Base-by-base conservation (phyloP, 2,113 vertebrate genomes). In the Perccottus glenii region DNA sequence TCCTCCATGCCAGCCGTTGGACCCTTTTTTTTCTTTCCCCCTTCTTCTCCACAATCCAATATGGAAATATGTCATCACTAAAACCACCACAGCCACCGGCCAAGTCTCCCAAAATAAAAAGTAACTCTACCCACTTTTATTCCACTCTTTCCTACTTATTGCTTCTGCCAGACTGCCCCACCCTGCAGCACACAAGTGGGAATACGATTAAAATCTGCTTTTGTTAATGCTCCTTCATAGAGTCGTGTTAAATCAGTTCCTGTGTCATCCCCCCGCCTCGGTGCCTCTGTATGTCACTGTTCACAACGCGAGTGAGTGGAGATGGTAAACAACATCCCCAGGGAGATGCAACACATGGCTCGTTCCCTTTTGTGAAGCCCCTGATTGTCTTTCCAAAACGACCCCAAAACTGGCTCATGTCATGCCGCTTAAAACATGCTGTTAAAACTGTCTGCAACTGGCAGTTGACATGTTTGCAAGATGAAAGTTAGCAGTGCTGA, bases 41-140 rank as follows among this genome's bases (percentile, higher is more conserved):
- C 27, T 19, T 60, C 80, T 78, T 82, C 69, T 79, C 73, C 64
- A 71, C 61, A 73, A 69, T 83, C 81, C 82, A 77, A 77, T 90
- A 82, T 93, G 92, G 92, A 93, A 93, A 93, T 88, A 79, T 71
- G 84, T 84, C 90, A 90, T 93, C 90, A 91, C 83, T 11, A 74
- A 89, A 91, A 92, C 91, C 91, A 56, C 85, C 12, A 49, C 12
- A 11, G 70, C 68, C 47, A 75, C 72, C 61, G 42, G 86, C 89
- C 88, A 90, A 87, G 67, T 80, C 84, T 88, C 90, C 81, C 74
- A 87, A 89, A 92, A 88, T 87, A 85, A 89, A 87, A 80, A 83
- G 85, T 71, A 81, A 76, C 83, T 82, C 84, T 78, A 74, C 75
- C 69, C 83, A 66, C 60, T 59, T 80, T 73, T 81, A 76, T 81